Percentiles rank a stretch among this genome's conserved stretches.
phyloP scores from a whole-genome alignment of 2,888 invertebrate species.

The Pyrocoelia pectoralis region DNA sequence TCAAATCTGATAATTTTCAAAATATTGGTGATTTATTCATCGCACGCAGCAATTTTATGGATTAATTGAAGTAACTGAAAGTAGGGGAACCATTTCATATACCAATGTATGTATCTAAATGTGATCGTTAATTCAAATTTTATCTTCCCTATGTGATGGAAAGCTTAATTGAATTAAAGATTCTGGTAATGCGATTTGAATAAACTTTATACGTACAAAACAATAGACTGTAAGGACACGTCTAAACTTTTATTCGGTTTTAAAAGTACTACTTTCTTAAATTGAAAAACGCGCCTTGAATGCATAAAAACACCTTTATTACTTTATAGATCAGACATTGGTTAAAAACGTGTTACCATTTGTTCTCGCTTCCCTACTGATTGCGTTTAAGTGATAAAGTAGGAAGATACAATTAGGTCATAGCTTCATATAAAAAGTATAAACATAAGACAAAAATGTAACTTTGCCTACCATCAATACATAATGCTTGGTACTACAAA shows the following conservation, averaged over 20 bases:
- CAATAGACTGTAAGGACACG: neutral
- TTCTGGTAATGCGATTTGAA: neutral
- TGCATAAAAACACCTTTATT: neutral
- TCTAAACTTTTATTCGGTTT: neutral
- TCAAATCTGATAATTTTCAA: constrained; percentile 18
- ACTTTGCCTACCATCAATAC: no score
- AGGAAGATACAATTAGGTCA: no score
- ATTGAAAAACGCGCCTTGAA: neutral
- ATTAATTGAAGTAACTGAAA: constrained; percentile 12
- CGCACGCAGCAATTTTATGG: constrained; percentile 1
- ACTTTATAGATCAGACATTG: neutral
- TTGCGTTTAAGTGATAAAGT: no score
- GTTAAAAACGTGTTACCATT: no score
- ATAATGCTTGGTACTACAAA: no score
- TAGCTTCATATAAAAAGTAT: no score
- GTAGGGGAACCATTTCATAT: neutral
- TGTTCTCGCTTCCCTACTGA: no score
- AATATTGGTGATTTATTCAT: constrained; percentile 15
- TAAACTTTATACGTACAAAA: neutral
- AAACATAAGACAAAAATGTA: no score
- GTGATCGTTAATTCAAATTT: neutral
- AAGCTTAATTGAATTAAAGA: neutral
- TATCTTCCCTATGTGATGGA: neutral
- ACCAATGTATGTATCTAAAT: neutral
- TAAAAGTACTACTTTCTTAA: neutral